phyloP scores from a whole-genome alignment of 2,888 invertebrate species.

The Gymnocheta viridis region DNA sequence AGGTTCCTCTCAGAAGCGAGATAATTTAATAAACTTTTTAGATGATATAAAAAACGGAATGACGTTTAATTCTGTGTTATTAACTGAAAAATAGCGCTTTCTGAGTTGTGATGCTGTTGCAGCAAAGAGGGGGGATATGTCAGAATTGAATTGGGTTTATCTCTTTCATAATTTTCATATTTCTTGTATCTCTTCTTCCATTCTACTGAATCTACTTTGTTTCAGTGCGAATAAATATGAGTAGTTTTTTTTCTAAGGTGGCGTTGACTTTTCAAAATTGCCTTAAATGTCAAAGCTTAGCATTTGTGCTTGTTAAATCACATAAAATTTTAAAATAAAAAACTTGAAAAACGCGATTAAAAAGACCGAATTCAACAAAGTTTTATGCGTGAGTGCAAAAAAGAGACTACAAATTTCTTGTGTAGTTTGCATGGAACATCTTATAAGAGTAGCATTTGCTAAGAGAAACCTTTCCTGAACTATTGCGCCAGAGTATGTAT shows the following conservation, averaged over 20 bases:
- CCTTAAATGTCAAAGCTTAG: slow-evolving; percentile 9
- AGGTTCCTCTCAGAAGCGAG: no score
- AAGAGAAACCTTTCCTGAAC: slow-evolving; percentile 6
- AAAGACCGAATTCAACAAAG: not conserved
- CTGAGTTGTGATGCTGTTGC: no score
- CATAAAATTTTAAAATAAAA: not conserved
- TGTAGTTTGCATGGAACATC: not conserved
- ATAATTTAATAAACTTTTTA: no score
- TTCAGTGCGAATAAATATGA: not conserved
- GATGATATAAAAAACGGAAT: no score
- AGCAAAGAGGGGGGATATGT: no score
- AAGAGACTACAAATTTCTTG: not conserved
- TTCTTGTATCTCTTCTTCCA: not conserved
- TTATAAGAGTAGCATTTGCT: not conserved
- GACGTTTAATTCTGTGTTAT: no score
- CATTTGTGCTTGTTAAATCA: not conserved
- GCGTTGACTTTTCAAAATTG: slow-evolving; percentile 11
- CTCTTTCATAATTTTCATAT: no score
- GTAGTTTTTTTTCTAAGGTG: slow-evolving; percentile 12
- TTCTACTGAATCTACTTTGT: not conserved
- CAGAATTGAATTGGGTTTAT: no score
- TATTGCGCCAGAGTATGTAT: not conserved
- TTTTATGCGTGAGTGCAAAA: not conserved
- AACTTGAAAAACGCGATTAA: no score
- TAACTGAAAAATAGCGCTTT: no score